Conservation (phyloP, 2,797 vertebrate species). For the Hephaestus fuliginosus region DNA sequence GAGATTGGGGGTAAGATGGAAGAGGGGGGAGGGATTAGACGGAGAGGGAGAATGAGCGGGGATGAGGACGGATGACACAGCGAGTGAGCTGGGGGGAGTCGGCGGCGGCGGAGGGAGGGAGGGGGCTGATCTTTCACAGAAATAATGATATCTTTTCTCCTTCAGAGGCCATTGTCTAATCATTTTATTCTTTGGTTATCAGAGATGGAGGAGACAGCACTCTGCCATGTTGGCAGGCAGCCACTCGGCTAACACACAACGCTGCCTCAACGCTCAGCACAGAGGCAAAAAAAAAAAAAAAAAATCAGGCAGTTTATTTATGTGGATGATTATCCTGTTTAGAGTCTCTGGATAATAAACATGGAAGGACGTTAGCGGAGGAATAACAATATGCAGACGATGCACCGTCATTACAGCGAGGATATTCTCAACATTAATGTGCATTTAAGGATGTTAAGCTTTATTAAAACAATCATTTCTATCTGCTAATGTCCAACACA, state of each 20-base stretch:
- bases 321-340: constrained; percentile 29
- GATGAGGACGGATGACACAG: constrained; percentile 61
- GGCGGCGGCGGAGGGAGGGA: background rate
- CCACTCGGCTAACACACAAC: constrained; percentile 23
- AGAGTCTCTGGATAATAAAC: constrained; percentile 12
- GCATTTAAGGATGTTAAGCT: too few relatives aligned
- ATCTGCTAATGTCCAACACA: too few relatives aligned
- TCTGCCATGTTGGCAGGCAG: constrained; percentile 36
- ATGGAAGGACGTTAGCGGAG: background rate
- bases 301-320: constrained; percentile 32
- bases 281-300: background rate
- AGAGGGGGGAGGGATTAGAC: constrained; percentile 47
- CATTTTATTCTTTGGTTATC: constrained; percentile 55
- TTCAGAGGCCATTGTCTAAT: constrained; percentile 60
- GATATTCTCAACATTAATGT: background rate
- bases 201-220: constrained; percentile 41
- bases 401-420: background rate
- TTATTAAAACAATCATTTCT: too few relatives aligned
- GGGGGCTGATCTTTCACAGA: constrained; percentile 36
- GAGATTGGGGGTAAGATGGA: constrained; percentile 59
- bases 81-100: background rate
- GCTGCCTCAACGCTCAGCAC: constrained; percentile 18
- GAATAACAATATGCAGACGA: background rate
- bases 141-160: constrained; percentile 64
- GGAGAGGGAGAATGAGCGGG: constrained; percentile 45